Base-by-base conservation (phyloP, 2,888 invertebrate genomes). In the Melieria crassipennis region DNA sequence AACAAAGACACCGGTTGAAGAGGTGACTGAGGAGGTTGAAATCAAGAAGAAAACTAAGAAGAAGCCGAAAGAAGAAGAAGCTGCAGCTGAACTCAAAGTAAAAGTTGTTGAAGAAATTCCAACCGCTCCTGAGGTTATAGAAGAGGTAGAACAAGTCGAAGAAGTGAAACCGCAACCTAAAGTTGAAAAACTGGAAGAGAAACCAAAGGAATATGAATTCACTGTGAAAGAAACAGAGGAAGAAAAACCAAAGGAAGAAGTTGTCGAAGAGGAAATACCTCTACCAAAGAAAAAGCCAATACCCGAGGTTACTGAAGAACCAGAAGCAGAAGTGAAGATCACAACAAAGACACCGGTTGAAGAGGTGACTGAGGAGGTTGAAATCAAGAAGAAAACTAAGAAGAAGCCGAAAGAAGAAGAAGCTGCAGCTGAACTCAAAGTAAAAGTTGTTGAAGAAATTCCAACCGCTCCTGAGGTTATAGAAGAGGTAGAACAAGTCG, bases 71-170 rank as follows among this genome's bases (percentile, higher is more conserved):
- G 66, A 74, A 30, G 82, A 82, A 45, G 83, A 84, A 73, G 83
- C 80, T 7, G 81, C 79, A 42, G 82, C 83, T 10, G 82, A 83
- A 64, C 82, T 86, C 1, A 80, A 81, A 45, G 80, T 86, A 7
- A 83, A 79, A 3, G 70, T 84, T 10, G 73, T 74, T 3, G 87
- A 88, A 67, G 83, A 83, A 74, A 58, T 77, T 48, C 78, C 80
- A 1, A 75, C 75, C 63, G 77, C 77, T 30, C 78, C 76, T 5
- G 73, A 80, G 58, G 76, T 81, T 30, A 79, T 81, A 3, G 78
- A 83, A 70, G 80, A 83, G 65, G 74, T 84, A 3, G 81, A 83
- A 70, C 82, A 83, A 77, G 75, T 81, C 30, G 78, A 80, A 73
- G 79, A 82, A 75, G 75, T 80, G 11, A 81, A 83, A 64, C 80